A percentile compares a stretch with the other conserved stretches of the same genome.
phyloP scores from a whole-genome alignment of 2,797 vertebrate genomes.

The Chanos chanos region DNA sequence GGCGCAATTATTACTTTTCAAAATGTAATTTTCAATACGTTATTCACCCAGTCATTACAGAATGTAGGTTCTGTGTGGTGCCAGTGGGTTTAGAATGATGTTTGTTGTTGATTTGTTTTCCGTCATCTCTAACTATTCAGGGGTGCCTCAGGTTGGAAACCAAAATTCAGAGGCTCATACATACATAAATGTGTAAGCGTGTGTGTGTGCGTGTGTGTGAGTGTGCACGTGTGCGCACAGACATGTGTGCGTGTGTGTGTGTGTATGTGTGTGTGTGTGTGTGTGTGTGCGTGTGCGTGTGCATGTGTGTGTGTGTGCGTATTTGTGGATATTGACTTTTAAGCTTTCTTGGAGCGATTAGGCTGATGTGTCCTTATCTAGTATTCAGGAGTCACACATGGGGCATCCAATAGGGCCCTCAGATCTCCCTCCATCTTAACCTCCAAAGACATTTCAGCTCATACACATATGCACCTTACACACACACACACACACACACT shows the following conservation, averaged over 20 bases:
- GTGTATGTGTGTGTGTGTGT: neutral
- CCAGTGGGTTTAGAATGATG: no score
- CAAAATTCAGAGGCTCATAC: no score
- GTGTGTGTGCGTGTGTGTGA: no score
- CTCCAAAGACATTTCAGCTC: slow-evolving; percentile 58
- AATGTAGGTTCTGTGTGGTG: no score
- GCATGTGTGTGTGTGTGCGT: slow-evolving; percentile 34
- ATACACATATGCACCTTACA: slow-evolving; percentile 10
- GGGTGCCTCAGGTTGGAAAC: no score
- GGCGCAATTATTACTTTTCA: slow-evolving; percentile 36
- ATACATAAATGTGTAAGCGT: no score
- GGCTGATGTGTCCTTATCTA: slow-evolving; percentile 64
- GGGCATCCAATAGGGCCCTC: slow-evolving; percentile 53
- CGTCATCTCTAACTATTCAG: no score
- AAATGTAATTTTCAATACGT: slow-evolving; percentile 23
- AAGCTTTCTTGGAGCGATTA: slow-evolving; percentile 65
- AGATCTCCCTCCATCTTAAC: slow-evolving; percentile 65
- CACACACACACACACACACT: slow-evolving; percentile 7
- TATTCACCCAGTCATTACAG: neutral
- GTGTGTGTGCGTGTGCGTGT: slow-evolving; percentile 21
- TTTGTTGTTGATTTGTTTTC: neutral
- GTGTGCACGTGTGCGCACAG: slow-evolving; percentile 30
- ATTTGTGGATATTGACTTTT: slow-evolving; percentile 62
- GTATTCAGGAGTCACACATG: slow-evolving; percentile 55
- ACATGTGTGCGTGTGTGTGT: slow-evolving; percentile 1